Base-by-base conservation (phyloP, 2,113 vertebrate genomes). In the Nothobranchius furzeri region DNA sequence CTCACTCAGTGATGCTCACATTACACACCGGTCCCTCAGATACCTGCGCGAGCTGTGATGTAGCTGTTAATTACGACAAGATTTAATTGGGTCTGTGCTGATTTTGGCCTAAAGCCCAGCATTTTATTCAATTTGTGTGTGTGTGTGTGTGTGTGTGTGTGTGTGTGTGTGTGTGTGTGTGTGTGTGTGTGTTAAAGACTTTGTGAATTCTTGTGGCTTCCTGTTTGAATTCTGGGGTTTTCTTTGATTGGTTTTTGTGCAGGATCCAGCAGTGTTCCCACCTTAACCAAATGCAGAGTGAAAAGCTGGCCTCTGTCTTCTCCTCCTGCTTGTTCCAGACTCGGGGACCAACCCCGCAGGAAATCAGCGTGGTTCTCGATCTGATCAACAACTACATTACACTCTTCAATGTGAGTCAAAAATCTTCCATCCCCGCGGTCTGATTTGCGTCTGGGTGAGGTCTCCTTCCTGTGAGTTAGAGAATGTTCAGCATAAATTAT, bases 251-350 rank as follows among this genome's bases (percentile, higher is more conserved):
- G 25, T 12, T 7, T 30, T 62, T 13, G 46, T 55, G 82, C 89
- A 98, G 97, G 89, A 94, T 99, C 63, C 95, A 98, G 75, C 96
- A 95, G 70, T 98, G 96, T 75, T 96, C 95, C 60, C 90, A 95
- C 85, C 95, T 98, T 72, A 98, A 98, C 91, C 92, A 91, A 50
- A 98, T 98, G 96, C 88, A 92, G 4, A 87, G 94, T 30, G 91
- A 92, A 40, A 94, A 88, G 57, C 92, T 99, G 87, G 96, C 96
- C 1, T 78, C 91, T 36, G 94, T 92, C 12, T 96, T 98, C 91
- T 96, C 97, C 15, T 92, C 95, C 25, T 97, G 93, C 85, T 86
- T 99, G 58, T 99, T 98, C 93, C 98, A 99, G 89, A 99, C 98
- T 1, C 92, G 82, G 56, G 98, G 96, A 76, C 95, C 95, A 79